Conservation (phyloP, 2,888 invertebrate species). For the Eumerus sabulonum region DNA sequence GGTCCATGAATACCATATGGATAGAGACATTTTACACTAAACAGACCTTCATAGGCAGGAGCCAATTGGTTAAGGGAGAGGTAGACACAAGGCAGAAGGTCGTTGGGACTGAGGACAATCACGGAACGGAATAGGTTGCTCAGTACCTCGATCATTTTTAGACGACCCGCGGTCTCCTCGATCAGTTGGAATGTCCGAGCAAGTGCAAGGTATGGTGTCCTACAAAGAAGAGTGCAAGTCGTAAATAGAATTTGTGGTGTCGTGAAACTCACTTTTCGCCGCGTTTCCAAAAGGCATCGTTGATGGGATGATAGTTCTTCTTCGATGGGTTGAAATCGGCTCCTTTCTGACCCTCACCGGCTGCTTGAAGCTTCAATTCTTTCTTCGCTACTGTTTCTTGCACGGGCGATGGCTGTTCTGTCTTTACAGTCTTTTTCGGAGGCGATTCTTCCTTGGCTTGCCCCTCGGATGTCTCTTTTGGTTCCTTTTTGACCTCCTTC, state of each 20-base stretch:
- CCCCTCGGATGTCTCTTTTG: too few species aligned
- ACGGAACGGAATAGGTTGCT: slow-evolving; percentile 96
- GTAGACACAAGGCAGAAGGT: slow-evolving; percentile 93
- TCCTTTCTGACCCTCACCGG: slow-evolving; percentile 71
- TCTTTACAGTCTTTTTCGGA: slow-evolving; percentile 9
- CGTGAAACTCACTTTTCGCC: slow-evolving; percentile 82
- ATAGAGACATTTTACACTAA: too few species aligned
- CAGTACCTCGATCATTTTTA: slow-evolving; percentile 94
- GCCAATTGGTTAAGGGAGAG: slow-evolving; percentile 97
- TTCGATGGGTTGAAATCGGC: slow-evolving; percentile 86
- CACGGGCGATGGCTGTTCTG: slow-evolving; percentile 1
- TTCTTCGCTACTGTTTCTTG: slow-evolving; percentile 55
- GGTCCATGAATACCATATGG: too few species aligned
- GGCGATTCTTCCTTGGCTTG: slow-evolving; percentile 22
- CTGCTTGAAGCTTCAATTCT: slow-evolving; percentile 70
- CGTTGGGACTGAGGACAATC: slow-evolving; percentile 91
- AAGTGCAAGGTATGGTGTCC: slow-evolving; percentile 95
- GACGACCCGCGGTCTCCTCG: slow-evolving; percentile 89
- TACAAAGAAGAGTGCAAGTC: slow-evolving; percentile 74
- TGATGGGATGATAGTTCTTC: slow-evolving; percentile 88
- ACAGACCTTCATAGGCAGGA: slow-evolving; percentile 93
- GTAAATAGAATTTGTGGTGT: not conserved
- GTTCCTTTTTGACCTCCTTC: slow-evolving; percentile 2
- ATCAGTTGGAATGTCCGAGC: slow-evolving; percentile 94
- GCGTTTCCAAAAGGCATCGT: slow-evolving; percentile 89